Evolutionary conservation across 2,113 vertebrate genomes (phyloP).

Genomic region (Edolisoma coerulescens): DNA sequence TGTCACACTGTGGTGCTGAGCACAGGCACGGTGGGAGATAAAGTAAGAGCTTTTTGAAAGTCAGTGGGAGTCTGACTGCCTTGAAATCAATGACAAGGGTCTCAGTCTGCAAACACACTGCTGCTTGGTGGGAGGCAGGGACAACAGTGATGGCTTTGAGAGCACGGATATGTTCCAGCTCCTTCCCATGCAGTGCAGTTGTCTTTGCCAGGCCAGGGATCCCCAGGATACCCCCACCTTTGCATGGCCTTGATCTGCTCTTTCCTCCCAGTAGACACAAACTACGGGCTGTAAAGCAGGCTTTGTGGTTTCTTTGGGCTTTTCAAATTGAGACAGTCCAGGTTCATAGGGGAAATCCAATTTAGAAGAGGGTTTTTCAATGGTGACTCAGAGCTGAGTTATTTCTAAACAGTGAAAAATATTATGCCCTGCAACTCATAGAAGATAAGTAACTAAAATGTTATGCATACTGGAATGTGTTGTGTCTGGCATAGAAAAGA

Average conservation of each 20-base stretch:
- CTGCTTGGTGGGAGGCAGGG: not conserved
- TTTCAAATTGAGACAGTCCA: not conserved
- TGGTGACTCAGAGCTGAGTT: slow-evolving; percentile 1
- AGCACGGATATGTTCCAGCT: not conserved
- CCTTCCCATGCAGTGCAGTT: not conserved
- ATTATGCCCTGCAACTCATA: not conserved
- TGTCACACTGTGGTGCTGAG: not conserved
- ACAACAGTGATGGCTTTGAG: not conserved
- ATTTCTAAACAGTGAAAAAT: slow-evolving; percentile 42
- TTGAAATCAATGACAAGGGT: not conserved
- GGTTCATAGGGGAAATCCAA: not conserved
- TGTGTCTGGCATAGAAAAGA: slow-evolving; percentile 33
- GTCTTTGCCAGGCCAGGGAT: not conserved
- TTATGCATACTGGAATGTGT: not conserved
- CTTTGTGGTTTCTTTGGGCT: not conserved
- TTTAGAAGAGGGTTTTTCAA: not conserved
- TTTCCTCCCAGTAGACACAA: not conserved
- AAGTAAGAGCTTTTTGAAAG: not conserved
- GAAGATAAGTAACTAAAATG: slow-evolving; percentile 16
- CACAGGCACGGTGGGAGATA: not conserved
- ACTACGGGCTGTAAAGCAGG: not conserved
- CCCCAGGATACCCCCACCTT: not conserved
- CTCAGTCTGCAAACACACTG: not conserved
- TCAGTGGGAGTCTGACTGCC: not conserved
- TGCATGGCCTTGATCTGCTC: not conserved